phyloP scores from a whole-genome alignment of 2,113 vertebrate species.

The Mobula hypostoma region DNA sequence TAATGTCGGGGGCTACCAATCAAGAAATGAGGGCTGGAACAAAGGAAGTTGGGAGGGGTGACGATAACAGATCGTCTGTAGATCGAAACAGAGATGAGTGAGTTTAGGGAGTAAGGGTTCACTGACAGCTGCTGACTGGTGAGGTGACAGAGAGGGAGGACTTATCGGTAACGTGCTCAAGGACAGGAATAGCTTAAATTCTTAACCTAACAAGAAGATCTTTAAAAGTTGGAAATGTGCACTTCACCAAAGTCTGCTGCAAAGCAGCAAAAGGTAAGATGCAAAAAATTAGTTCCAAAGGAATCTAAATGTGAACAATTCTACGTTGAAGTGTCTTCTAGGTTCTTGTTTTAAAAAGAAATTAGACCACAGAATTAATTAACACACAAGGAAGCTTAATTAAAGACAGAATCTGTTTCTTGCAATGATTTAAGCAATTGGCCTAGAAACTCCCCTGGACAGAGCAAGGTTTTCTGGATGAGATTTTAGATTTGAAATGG shows the following conservation, averaged over 20 bases:
- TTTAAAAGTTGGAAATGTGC: neutral
- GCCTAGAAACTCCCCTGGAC: too few relatives aligned
- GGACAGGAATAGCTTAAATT: neutral
- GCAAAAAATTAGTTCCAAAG: neutral
- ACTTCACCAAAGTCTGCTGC: neutral
- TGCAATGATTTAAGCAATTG: neutral
- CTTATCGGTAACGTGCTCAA: neutral
- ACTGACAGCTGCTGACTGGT: neutral
- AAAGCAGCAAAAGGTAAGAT: neutral
- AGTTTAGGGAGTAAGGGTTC: neutral
- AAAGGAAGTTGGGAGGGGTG: neutral
- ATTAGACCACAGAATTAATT: neutral
- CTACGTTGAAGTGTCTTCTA: neutral
- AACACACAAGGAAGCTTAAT: neutral
- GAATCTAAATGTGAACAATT: neutral
- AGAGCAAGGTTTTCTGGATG: too few relatives aligned
- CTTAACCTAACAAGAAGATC: neutral
- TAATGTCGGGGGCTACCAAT: neutral
- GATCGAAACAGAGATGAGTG: neutral
- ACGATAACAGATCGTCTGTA: too few relatives aligned
- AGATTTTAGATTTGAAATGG: too few relatives aligned
- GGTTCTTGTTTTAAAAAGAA: neutral
- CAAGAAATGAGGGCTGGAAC: neutral
- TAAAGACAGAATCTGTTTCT: neutral
- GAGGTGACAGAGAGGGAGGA: neutral